phyloP scores from a whole-genome alignment of 2,113 vertebrate species.

The Melanostigma gelatinosum region DNA sequence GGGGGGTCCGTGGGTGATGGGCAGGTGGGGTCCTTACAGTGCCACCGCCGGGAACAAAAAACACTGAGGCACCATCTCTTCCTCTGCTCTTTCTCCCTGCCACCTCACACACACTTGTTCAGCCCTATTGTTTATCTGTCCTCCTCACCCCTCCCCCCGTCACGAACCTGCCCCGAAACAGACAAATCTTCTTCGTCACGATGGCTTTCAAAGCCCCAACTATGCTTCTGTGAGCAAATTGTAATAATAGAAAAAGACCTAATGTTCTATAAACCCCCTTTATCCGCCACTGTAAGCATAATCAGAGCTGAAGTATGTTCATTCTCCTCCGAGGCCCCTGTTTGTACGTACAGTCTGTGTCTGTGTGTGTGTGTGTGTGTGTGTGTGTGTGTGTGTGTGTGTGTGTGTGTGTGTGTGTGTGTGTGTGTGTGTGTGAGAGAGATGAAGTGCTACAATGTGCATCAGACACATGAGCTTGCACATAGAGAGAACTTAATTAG shows the following conservation, averaged over 20 bases:
- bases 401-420: conserved; percentile 48
- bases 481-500: conserved; percentile 84
- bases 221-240: conserved; percentile 41
- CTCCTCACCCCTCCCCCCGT: background rate
- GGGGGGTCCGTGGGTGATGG: conserved; percentile 13
- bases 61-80: conserved; percentile 41
- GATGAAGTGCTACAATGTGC: conserved; percentile 75
- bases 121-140: conserved; percentile 36
- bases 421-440: conserved; percentile 55
- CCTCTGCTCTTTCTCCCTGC: background rate
- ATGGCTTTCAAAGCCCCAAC: conserved; percentile 19
- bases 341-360: conserved; percentile 51
- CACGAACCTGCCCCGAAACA: conserved; percentile 37
- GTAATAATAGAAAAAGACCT: conserved; percentile 17
- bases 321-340: conserved; percentile 72
- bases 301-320: conserved; percentile 68
- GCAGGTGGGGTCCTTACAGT: conserved; percentile 38
- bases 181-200: conserved; percentile 13
- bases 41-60: conserved; percentile 39
- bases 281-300: conserved; percentile 46
- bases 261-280: conserved; percentile 50
- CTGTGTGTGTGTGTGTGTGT: conserved; percentile 48
- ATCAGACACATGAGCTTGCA: conserved; percentile 74
- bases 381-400: conserved; percentile 36
- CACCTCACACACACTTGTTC: conserved; percentile 30